A percentile compares a stretch with the other conserved stretches of the same genome.
phyloP scores from a whole-genome alignment of 2,113 vertebrate species.

The Meles meles region DNA sequence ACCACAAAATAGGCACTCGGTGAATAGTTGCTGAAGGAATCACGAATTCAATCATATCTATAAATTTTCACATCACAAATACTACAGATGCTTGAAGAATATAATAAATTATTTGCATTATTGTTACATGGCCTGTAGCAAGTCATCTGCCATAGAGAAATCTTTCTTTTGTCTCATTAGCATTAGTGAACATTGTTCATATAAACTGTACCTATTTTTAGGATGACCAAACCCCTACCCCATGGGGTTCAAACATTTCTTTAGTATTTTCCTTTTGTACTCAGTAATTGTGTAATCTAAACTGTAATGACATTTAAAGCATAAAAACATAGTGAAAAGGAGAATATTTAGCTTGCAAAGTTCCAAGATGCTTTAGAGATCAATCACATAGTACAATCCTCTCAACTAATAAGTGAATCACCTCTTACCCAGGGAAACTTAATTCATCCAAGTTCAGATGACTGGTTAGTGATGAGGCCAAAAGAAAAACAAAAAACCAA shows the following conservation, averaged over 20 bases:
- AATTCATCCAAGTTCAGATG: neutral
- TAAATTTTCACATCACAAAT: constrained; percentile 17
- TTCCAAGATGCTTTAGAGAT: neutral
- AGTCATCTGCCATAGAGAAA: neutral
- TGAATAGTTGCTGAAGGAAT: constrained; percentile 20
- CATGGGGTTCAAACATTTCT: neutral
- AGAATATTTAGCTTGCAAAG: neutral
- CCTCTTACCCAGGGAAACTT: neutral
- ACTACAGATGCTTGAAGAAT: constrained; percentile 8
- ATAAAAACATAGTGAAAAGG: neutral
- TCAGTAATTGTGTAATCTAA: neutral
- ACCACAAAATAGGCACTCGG: neutral
- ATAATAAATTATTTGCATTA: neutral
- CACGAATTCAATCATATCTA: constrained; percentile 28
- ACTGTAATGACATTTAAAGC: neutral
- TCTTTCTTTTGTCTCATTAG: neutral
- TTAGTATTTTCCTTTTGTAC: neutral
- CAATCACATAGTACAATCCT: neutral
- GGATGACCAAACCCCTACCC: neutral
- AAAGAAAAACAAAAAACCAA: too few species aligned
- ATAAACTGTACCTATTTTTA: neutral
- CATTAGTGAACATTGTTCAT: neutral
- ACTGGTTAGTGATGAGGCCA: neutral
- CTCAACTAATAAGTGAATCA: neutral
- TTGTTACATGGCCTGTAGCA: neutral